Evolutionary conservation across 2,797 vertebrate genomes (phyloP).

Genomic region (Danio jaintianensis): DNA sequence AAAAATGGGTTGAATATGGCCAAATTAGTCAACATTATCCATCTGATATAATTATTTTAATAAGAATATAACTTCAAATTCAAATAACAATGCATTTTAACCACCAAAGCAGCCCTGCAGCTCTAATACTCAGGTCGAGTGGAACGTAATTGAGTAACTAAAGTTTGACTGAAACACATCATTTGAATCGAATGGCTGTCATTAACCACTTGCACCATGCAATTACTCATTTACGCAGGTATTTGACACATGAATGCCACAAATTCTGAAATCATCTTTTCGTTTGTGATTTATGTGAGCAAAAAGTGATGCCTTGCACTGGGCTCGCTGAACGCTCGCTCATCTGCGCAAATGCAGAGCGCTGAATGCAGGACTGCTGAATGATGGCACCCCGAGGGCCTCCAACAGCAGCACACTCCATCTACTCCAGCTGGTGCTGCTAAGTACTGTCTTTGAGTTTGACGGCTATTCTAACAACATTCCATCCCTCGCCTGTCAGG

Average conservation of each 20-base stretch:
- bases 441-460: constrained; percentile 76
- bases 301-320: constrained; percentile 62
- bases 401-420: constrained; percentile 65
- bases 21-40: background rate
- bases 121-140: constrained; percentile 40
- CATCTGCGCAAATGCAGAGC: constrained; percentile 59
- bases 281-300: constrained; percentile 69
- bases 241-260: constrained; percentile 36
- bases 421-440: constrained; percentile 77
- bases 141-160: constrained; percentile 53
- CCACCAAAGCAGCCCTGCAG: background rate
- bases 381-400: constrained; percentile 73
- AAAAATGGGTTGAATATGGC: background rate
- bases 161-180: constrained; percentile 37
- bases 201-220: constrained; percentile 46
- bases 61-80: background rate
- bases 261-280: constrained; percentile 51
- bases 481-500: constrained; percentile 75
- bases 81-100: background rate
- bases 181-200: constrained; percentile 49
- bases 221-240: constrained; percentile 58
- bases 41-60: too few species aligned
- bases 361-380: constrained; percentile 70
- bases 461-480: constrained; percentile 76
- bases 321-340: constrained; percentile 46